Evolutionary conservation across 2,797 vertebrate genomes (phyloP), one percentile per base, ranked within the genome.

Genomic region (Enteromius argenteus): DNA sequence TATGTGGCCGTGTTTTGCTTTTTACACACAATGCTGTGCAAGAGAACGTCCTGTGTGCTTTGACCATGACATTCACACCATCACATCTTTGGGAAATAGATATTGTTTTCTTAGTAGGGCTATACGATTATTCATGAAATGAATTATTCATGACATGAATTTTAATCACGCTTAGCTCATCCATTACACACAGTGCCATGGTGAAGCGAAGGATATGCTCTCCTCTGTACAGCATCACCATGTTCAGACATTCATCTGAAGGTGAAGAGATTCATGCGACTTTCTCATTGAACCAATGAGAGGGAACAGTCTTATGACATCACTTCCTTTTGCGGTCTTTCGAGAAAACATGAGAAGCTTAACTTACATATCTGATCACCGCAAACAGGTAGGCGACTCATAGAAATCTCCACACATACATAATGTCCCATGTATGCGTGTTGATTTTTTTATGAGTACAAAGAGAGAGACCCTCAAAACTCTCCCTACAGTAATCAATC

Each of bases 261-360:
- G 94, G 91, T 91, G 94, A 94, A 95, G 95, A 94, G 95, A 92
- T 93, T 96, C 96, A 92, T 93, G 94, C 97, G 95, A 95, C 92
- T 92, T 93, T 93, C 92, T 87, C 91, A 92, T 94, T 95, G 83
- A 88, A 72, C 74, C 90, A 94, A 94, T 95, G 93, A 93, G 92
- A 92, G 92, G 89, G 92, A 90, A 91, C 90, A 88, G 74, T 88
- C 69, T 83, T 91, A 92, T 93, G 86, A 94, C 94, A 92, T 93
- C 92, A 93, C 93, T 93, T 93, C 90, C 23, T 69, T 49, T 39
- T 76, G 32, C 21, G 72, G 77, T 62, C 85, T 72, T 83, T 76
- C n/a, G 51, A 17, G 39, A 72, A n/a, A 60, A 42, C 37, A n/a
- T 19, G n/a, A 53, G 23, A 66, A 9, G 42, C 42, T 72, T 27